Conservation (phyloP, 2,797 vertebrate genomes). For the Schizothorax lantsangensis region DNA sequence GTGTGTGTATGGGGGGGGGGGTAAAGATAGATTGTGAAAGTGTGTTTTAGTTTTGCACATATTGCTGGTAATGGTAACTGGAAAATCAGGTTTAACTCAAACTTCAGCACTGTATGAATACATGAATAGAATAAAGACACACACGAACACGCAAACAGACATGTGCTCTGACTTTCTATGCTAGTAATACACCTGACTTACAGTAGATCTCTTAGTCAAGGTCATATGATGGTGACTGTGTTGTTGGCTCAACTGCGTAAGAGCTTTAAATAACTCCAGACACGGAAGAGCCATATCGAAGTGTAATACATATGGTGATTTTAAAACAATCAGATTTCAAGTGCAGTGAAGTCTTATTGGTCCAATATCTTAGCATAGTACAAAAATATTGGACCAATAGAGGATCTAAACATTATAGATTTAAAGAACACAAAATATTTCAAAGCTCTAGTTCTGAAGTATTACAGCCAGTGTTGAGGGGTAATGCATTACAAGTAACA, state of each 20-base stretch:
- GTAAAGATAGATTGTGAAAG: neutral
- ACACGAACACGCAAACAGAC: slow-evolving; percentile 39
- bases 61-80: slow-evolving; percentile 49
- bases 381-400: neutral
- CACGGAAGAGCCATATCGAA: slow-evolving; percentile 48
- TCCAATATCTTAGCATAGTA: neutral
- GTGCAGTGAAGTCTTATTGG: neutral
- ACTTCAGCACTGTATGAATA: slow-evolving; percentile 33
- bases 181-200: slow-evolving; percentile 34
- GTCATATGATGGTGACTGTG: slow-evolving; percentile 56
- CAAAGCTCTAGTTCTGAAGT: neutral
- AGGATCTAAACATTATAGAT: neutral
- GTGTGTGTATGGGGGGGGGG: too few species aligned
- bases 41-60: slow-evolving; percentile 33
- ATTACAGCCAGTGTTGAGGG: neutral
- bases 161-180: slow-evolving; percentile 25
- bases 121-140: slow-evolving; percentile 42
- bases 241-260: slow-evolving; percentile 22
- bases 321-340: neutral
- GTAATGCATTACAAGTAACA: neutral
- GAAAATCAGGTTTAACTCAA: slow-evolving; percentile 60
- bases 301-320: slow-evolving; percentile 41
- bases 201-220: slow-evolving; percentile 56
- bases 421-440: neutral
- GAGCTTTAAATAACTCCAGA: slow-evolving; percentile 37